A percentile compares a stretch with the other conserved stretches of the same genome.
These are phyloP conservation scores for Barypeithes pellucidus DNA, from an alignment of 2,888 invertebrate genomes.

Conservation along the genomic window DNA sequence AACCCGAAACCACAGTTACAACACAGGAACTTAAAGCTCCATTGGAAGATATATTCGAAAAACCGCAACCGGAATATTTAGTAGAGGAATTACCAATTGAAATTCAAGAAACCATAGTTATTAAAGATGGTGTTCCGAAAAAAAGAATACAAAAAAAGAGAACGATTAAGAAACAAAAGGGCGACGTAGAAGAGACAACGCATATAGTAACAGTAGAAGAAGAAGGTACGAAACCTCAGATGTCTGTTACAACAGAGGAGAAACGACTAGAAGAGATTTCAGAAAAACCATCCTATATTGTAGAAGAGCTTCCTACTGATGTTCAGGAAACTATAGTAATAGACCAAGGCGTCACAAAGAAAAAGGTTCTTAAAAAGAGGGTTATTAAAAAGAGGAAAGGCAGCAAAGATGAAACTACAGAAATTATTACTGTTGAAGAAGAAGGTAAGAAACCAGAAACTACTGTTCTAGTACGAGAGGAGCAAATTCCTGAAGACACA, in stretches of 20 bases:
- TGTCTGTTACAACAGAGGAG: slow-evolving; percentile 67
- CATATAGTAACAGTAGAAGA: slow-evolving; percentile 67
- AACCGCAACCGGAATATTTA: background rate
- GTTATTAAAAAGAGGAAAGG: slow-evolving; percentile 61
- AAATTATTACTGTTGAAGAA: slow-evolving; percentile 64
- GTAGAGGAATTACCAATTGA: slow-evolving; percentile 66
- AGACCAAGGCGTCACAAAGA: slow-evolving; percentile 64
- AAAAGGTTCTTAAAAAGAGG: slow-evolving; percentile 60
- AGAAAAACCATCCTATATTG: slow-evolving; percentile 53
- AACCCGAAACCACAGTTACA: slow-evolving; percentile 60
- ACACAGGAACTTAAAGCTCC: slow-evolving; percentile 59
- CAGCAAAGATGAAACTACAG: slow-evolving; percentile 59
- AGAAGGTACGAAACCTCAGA: slow-evolving; percentile 65
- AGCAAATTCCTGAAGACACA: slow-evolving; percentile 55
- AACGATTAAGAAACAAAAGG: slow-evolving; percentile 64
- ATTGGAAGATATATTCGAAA: background rate
- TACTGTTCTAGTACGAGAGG: slow-evolving; percentile 64
- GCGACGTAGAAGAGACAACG: slow-evolving; percentile 63
- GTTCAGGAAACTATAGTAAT: slow-evolving; percentile 57
- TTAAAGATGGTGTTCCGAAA: slow-evolving; percentile 66
- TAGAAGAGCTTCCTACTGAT: slow-evolving; percentile 64
- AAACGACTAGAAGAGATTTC: slow-evolving; percentile 59
- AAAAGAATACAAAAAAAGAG: slow-evolving; percentile 61
- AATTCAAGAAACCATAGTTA: slow-evolving; percentile 63
- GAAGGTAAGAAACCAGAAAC: slow-evolving; percentile 67